Evolutionary conservation across 2,888 invertebrate species (phyloP).

Genomic region (Philhelius pedissequus): DNA sequence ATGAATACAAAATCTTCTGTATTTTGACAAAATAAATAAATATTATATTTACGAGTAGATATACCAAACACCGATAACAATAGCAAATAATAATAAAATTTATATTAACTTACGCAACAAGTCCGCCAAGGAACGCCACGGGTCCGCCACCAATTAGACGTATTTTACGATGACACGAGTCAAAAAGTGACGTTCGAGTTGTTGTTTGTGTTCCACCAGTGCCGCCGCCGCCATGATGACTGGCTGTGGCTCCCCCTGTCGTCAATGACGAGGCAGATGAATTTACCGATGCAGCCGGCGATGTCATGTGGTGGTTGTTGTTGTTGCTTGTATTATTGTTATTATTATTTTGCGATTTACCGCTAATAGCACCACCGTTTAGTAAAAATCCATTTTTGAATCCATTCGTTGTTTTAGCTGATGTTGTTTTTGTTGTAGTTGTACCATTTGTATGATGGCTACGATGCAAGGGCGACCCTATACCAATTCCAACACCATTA

Average conservation of each 20-base stretch:
- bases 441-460: slow-evolving; percentile 58
- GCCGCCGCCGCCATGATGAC: slow-evolving; percentile 24
- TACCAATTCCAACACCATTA: slow-evolving; percentile 20
- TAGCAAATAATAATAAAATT: neutral
- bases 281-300: slow-evolving; percentile 51
- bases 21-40: neutral
- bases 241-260: slow-evolving; percentile 15
- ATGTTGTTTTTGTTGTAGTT: neutral
- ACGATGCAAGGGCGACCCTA: slow-evolving; percentile 51
- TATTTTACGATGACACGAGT: slow-evolving; percentile 87
- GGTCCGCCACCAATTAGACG: slow-evolving; percentile 85
- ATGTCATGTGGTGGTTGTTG: slow-evolving; percentile 61
- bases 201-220: slow-evolving; percentile 75
- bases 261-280: slow-evolving; percentile 58
- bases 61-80: neutral
- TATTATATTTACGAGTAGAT: no score
- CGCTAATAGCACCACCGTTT: slow-evolving; percentile 63
- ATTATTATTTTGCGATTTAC: slow-evolving; percentile 63
- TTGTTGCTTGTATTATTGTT: slow-evolving; percentile 61
- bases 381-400: slow-evolving; percentile 65
- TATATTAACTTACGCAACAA: slow-evolving; percentile 84
- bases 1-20: neutral
- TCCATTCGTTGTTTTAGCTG: slow-evolving; percentile 56
- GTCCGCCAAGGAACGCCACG: slow-evolving; percentile 84
- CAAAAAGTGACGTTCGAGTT: slow-evolving; percentile 84